Conservation (phyloP, 2,113 vertebrate genomes). For the Hemicordylus capensis region DNA sequence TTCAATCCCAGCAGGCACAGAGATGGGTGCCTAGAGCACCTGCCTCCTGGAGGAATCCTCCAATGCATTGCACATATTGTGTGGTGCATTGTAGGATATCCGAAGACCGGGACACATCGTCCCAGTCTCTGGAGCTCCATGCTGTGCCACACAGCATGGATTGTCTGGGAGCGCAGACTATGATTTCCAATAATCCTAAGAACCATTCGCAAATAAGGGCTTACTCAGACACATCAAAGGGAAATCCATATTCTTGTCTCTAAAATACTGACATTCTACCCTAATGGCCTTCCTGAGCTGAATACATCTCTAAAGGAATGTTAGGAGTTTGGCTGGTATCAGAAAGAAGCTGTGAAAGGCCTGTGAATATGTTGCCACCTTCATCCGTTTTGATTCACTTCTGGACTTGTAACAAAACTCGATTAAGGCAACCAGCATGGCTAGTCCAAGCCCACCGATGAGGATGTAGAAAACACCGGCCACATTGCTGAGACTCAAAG, state of each 20-base stretch:
- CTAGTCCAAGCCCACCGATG: slow-evolving; percentile 96
- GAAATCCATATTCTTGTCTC: slow-evolving; percentile 19
- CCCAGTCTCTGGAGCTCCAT: too few relatives aligned
- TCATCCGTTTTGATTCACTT: slow-evolving; percentile 97
- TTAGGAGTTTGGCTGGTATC: slow-evolving; percentile 78
- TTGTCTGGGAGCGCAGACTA: too few relatives aligned
- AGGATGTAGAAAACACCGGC: slow-evolving; percentile 99
- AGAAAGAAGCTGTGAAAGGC: slow-evolving; percentile 85
- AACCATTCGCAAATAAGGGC: not conserved
- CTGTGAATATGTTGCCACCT: slow-evolving; percentile 89
- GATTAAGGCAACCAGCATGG: slow-evolving; percentile 99
- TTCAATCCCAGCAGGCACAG: too few relatives aligned
- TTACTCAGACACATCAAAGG: not conserved
- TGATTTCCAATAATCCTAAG: not conserved
- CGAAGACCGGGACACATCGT: too few relatives aligned
- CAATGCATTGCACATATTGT: too few relatives aligned
- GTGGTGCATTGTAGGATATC: too few relatives aligned
- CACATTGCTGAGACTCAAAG: slow-evolving; percentile 98
- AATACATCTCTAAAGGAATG: slow-evolving; percentile 81
- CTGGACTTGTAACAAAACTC: slow-evolving; percentile 99
- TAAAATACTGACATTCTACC: slow-evolving; percentile 26
- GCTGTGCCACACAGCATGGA: too few relatives aligned
- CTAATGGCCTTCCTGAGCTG: slow-evolving; percentile 36
- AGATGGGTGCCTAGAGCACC: too few relatives aligned
- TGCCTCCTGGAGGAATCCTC: too few relatives aligned